phyloP scores from a whole-genome alignment of 2,797 vertebrate genomes.

The Urosaurus nigricauda region DNA sequence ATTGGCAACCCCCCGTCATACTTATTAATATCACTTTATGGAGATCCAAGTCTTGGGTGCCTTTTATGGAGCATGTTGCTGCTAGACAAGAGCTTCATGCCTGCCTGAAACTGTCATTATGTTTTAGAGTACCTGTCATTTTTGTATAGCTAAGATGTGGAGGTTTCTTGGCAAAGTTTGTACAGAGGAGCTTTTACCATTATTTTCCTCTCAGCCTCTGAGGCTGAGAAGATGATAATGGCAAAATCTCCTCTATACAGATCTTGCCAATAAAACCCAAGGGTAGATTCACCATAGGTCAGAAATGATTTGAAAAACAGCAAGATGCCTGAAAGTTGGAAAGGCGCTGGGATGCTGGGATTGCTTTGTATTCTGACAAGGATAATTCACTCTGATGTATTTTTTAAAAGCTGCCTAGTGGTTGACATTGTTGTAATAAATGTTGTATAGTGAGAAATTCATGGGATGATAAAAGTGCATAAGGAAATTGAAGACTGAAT shows the following conservation, averaged over 20 bases:
- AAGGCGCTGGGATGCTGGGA: neutral
- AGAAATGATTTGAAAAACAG: too few species aligned
- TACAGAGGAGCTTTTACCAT: too few species aligned
- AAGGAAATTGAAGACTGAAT: neutral
- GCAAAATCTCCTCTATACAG: too few species aligned
- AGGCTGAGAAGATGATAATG: too few species aligned
- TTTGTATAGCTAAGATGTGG: fast-evolving
- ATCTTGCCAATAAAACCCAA: too few species aligned
- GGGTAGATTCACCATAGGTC: too few species aligned
- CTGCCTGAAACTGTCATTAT: neutral
- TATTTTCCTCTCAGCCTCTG: too few species aligned
- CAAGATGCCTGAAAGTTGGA: neutral
- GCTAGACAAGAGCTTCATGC: conserved; percentile 27
- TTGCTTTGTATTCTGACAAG: conserved; percentile 10
- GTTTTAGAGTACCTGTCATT: conserved; percentile 30
- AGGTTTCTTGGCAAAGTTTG: too few species aligned
- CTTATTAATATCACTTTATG: neutral
- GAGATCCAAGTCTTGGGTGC: neutral
- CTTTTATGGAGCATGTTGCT: neutral
- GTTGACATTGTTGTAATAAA: neutral
- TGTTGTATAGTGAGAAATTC: neutral
- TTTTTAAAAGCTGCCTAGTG: neutral
- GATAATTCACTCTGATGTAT: neutral
- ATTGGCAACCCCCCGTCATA: neutral
- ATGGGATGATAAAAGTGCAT: neutral